Percentiles rank a stretch among this genome's conserved stretches.
These are phyloP conservation scores for Parnassius smintheus DNA, from an alignment of 2,888 invertebrate species.

Conservation along the genomic window DNA sequence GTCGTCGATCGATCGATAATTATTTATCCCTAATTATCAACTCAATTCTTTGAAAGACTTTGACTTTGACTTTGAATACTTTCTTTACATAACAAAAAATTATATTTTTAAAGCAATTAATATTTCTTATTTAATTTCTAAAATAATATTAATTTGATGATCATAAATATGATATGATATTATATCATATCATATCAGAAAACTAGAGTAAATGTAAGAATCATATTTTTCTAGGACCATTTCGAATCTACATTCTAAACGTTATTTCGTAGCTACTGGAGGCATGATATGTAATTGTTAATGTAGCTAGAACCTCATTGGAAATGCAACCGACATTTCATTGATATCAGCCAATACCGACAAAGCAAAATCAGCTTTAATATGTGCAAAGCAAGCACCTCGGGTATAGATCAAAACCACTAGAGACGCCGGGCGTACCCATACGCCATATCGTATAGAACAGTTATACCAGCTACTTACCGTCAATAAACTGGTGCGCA, in stretches of 20 bases:
- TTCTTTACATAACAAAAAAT: too few species aligned
- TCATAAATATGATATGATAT: too few species aligned
- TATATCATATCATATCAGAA: too few species aligned
- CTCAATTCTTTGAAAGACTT: too few species aligned
- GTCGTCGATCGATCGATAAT: background rate
- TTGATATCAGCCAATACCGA: constrained; percentile 20
- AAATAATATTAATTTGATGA: too few species aligned
- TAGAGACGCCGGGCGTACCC: constrained; percentile 45
- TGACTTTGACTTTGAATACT: too few species aligned
- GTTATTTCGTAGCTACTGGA: background rate
- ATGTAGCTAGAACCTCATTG: constrained; percentile 16
- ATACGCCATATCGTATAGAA: constrained; percentile 42
- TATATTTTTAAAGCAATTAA: too few species aligned
- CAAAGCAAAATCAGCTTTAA: constrained; percentile 22
- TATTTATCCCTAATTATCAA: too few species aligned
- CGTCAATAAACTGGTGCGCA: constrained; percentile 60
- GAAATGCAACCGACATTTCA: constrained; percentile 15
- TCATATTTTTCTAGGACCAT: background rate
- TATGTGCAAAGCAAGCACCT: constrained; percentile 20
- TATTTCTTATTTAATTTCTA: too few species aligned
- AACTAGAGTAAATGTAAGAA: too few species aligned
- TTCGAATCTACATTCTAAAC: background rate
- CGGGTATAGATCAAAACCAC: constrained; percentile 44
- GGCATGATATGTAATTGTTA: constrained; percentile 6
- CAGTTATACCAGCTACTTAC: constrained; percentile 54